Base-by-base conservation (phyloP, 2,797 vertebrate genomes). In the Tragopan temminckii region DNA sequence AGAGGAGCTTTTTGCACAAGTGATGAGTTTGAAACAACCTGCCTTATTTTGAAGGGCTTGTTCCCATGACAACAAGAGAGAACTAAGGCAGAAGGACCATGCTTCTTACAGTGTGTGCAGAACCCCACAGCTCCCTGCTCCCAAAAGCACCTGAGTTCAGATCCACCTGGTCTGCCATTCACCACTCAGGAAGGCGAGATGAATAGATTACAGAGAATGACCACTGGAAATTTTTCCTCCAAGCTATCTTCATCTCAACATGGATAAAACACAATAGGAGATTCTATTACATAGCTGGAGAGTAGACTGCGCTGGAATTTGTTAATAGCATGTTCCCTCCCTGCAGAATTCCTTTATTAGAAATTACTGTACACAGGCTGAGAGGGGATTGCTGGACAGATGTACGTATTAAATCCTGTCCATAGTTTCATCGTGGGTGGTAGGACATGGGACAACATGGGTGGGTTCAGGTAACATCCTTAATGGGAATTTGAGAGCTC, bases 1-100 rank as follows among this genome's bases (percentile, higher is more conserved):
- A 50, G 61, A 85, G 68, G 38, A 85, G 57, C 33, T 50, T 91
- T 85, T 48, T 82, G 59, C 43, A 77, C 40, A 75, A 89, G 68
- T 68, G 83, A 87, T 6, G 42, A 89, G 69, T 85, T 38, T 90
- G 88, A 96, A 95, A 84, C 1, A 1, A 93, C 42, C 80, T 89
- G 85, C 42, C 71, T 95, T 85, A 58, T 93, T 94, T 69, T 80
- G 79, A 95, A 93, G 66, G 78, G 71, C 53, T 91, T 0, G 71
- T 94, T 96, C 86, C 96, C 90, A 85, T 93, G 92, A 80, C 78
- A 96, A 96, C 95, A 36, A 48, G 18, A 94, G 8, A 29, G 35
- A 85, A 66, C 29, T 59, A 33, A 86, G 58, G 75, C 75, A 62
- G 61, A 11, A 79, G 77, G 64, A 75, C 71, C 9, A 13, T 7